Evolutionary conservation across 2,888 invertebrate genomes (phyloP), one percentile per base, ranked within the genome.

Genomic region (Conus canariensis): DNA sequence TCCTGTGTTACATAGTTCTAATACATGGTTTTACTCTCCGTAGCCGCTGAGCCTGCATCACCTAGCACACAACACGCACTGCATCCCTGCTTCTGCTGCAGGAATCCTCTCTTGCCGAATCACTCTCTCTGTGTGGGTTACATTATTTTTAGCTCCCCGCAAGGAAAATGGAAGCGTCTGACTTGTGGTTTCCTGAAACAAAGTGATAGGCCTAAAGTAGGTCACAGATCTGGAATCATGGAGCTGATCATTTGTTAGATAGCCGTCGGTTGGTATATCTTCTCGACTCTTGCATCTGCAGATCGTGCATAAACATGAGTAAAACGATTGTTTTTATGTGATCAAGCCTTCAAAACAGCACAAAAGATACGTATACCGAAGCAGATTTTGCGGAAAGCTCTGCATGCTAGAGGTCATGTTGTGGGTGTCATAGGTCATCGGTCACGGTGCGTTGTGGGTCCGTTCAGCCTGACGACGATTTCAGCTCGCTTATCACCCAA

Each of bases 401-500:
- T 86, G 60, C 64, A 64, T 45, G 45, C 9, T 60, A 45, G 64
- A 58, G 83, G 59, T 86, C 22, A 30, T 86, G 45, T 45, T 85
- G 56, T 85, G 25, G 60, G 90, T 88, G 91, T 91, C 90, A 91
- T 64, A 90, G 91, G 87, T 91, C 90, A 91, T 87, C 87, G 91
- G 90, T 91, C 88, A 64, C 77, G 58, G 30, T 70, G 82, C 82
- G 90, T 58, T 88, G 86, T 89, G 87, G 88, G 88, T 85, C 77
- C 58, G 74, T 82, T 87, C 77, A 70, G 82, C 56, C 82, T 83
- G 60, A 19, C 22, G 86, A 58, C 83, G 89, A 85, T 64, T 70
- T 64, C 67, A 86, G 82, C 64, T 19, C 58, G 56, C 70, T 64
- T 56, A 83, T 83, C 82, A 83, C 64, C 64, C 56, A 59, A 87